Evolutionary conservation across 2,888 invertebrate species (phyloP), one percentile per base, ranked within the genome.

Genomic region (Temnothorax rugatulus): DNA sequence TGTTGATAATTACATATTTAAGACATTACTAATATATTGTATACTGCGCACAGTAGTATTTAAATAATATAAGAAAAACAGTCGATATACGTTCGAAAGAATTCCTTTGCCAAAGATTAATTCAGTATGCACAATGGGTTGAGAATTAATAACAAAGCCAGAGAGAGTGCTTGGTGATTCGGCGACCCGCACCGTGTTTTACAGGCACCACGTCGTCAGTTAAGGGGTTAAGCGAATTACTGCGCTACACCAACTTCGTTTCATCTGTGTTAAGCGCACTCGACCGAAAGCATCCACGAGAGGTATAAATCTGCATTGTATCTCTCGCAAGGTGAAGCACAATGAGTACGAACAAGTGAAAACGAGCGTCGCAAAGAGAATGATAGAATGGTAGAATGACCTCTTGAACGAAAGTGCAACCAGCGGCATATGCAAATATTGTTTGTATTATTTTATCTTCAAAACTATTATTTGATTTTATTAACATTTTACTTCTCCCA

Each of bases 201-300:
- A 81, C 79, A 73, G 79, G 38, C 47, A 73, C 73, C 79, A 73
- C 73, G 79, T 81, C 79, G 79, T 81, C 79, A 81, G 79, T 81
- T 81, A 81, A 81, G 73, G 79, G 73, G 79, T 73, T 81, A 81
- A 81, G 79, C 79, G 34, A 85, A 85, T 83, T 85, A 77, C 83
- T 77, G 64, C 64, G 64, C 64, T 59, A 71, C 76, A 83, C 84
- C 52, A 71, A 73, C 84, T 73, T 77, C 83, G 38, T 83, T 81
- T 69, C 83, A 50, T 81, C 47, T 71, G 69, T 66, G 73, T 82
- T 73, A 71, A 71, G 82, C 71, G 64, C 81, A 82, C 73, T 63
- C 63, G 66, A 71, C 79, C 66, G 64, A 82, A 64, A 68, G 66
- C 73, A 63, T 79, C 50, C 59, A 44, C 84, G 61, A 68, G 84